Base-by-base conservation (phyloP, 92 coral and sea anemone genomes). In the Zoanthus sociatus region DNA sequence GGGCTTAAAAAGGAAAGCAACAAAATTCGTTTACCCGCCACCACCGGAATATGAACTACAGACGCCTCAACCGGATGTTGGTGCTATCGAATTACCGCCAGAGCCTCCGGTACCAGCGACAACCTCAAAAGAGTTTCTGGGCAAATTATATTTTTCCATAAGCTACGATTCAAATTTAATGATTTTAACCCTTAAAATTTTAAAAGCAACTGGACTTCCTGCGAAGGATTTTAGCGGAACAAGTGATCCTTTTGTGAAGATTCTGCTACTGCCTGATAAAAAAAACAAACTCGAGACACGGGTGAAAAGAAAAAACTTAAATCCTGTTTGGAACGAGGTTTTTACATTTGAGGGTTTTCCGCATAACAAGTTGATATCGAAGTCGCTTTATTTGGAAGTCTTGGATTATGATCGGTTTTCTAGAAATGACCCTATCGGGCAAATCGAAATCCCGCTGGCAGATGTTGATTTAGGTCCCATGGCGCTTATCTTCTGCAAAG, bases 191-290 rank as follows among this genome's bases (percentile, higher is more conserved):
- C 55, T 97, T 83, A 97, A 96, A 79, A 93, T 97, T 82, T 92
- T 95, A 44, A 97, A 94, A 88, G 99, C 98, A 0, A 77, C 93
- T 51, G 91, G 95, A 10, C 82, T 97, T 15, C 99, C 99, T 17
- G 99, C 99, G 6, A 97, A 97, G 72, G 99, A 97, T 82, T 97
- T 97, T 64, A 93, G 97, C 87, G 99, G 99, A 9, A 97, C 99
- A 7, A 97, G 99, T 70, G 99, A 97, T 69, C 99, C 99, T 1
- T 97, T 97, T 61, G 98, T 95, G 9, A 97, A 97, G 83, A 94
- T 97, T 47, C 67, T 92, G n/a, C 95, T 97, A 0, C 94, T 97
- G 1, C 99, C 99, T 9, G 99, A 97, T 84, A 95, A 95, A 86
- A 95, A 93, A 75, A 93, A 95, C 77, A 97, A 97, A 82, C 81